Evolutionary conservation across 2,113 vertebrate species (phyloP).

Genomic region (Camelus dromedarius): DNA sequence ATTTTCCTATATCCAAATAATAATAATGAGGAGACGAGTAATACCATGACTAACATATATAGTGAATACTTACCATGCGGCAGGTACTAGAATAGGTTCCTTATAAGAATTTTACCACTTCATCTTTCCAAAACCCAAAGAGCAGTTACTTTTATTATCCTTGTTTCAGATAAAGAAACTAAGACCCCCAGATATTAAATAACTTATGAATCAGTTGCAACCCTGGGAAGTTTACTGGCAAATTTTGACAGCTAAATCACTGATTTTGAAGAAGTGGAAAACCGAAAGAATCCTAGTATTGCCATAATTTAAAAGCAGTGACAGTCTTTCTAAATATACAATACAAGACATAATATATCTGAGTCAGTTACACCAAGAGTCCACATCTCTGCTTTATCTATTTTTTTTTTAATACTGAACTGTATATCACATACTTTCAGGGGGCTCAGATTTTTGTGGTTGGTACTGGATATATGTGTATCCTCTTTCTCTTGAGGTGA

Average conservation of each 20-base stretch:
- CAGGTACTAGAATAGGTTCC: neutral
- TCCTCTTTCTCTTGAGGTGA: neutral
- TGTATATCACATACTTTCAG: neutral
- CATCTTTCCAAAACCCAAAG: neutral
- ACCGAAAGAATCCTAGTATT: conserved; percentile 7
- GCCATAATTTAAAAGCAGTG: conserved; percentile 1
- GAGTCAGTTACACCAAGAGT: neutral
- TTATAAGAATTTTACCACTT: neutral
- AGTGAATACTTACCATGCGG: neutral
- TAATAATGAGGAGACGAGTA: neutral
- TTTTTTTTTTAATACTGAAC: neutral
- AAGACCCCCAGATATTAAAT: neutral
- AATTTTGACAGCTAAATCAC: neutral
- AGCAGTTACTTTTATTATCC: neutral
- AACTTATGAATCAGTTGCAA: neutral
- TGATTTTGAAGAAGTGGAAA: neutral
- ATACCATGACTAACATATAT: neutral
- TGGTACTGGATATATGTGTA: neutral
- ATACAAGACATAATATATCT: neutral
- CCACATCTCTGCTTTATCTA: neutral
- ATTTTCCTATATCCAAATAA: neutral
- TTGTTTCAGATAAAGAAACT: neutral
- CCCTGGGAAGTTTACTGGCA: neutral
- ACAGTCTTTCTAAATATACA: neutral
- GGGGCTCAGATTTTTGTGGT: neutral